Evolutionary conservation across 2,888 invertebrate species (phyloP), one percentile per base, ranked within the genome.

Genomic region (Lasioglossum malachurum): DNA sequence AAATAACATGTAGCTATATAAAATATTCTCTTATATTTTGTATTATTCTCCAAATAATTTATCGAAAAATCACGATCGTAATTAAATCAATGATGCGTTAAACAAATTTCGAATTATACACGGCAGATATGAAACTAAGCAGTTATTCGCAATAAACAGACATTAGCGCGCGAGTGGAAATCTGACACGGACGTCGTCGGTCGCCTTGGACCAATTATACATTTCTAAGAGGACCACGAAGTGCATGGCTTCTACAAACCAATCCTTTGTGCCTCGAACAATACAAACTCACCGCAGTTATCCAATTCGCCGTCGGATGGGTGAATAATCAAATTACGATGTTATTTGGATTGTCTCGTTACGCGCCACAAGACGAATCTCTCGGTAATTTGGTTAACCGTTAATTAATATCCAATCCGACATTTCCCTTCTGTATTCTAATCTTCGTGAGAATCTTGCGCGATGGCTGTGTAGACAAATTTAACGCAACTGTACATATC

Each of bases 361-460:
- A 76, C 75, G 57, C 16, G 64, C 75, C 76, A 41, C 80, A 82
- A 86, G 87, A 79, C 67, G 78, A 73, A 83, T 75, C 79, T 44
- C 72, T 44, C 75, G 79, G 72, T 82, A 79, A 84, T 75, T 67
- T 53, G 80, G 76, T 82, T 82, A 83, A 84, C 88, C 90, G 83
- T 91, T 91, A 92, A 94, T 93, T 93, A 92, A 93, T 91, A 90
- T 90, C 87, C 91, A 92, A 92, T 92, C 89, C 87, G 80, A 84
- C 88, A 90, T 89, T 91, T 92, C 90, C 88, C 88, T 78, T 80
- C 60, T 67, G 64, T 71, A 14, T 75, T 57, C 23, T 14, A 35
- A 53, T 67, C 49, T 31, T 1, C 10, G 1, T 4, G 27, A 31
- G 53, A 72, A 57, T 23, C 7, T 53, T 27, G n/a, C 4, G 2